phyloP scores from a whole-genome alignment of 2,113 vertebrate genomes.

The Axis porcinus region DNA sequence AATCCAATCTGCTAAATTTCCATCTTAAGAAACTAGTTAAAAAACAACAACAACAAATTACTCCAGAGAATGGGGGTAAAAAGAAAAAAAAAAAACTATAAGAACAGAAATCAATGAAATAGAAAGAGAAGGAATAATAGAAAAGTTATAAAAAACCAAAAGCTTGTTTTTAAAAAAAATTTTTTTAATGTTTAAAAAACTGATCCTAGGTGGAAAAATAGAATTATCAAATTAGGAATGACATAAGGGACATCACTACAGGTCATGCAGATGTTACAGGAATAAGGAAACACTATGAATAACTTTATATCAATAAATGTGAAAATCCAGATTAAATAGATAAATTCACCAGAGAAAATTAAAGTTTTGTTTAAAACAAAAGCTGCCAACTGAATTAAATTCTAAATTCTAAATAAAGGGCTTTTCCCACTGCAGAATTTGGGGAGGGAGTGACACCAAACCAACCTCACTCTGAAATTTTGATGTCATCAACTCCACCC shows the following conservation, averaged over 20 bases:
- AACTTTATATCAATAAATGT: not conserved
- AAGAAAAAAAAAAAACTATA: not conserved
- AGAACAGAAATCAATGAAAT: not conserved
- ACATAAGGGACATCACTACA: not conserved
- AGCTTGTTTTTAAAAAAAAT: not conserved
- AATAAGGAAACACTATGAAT: not conserved
- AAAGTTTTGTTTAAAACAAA: not conserved
- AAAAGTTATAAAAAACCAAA: not conserved
- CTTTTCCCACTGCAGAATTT: not conserved
- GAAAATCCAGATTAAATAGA: not conserved
- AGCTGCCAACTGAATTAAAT: not conserved
- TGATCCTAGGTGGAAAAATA: not conserved
- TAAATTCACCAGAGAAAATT: not conserved
- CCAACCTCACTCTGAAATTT: not conserved
- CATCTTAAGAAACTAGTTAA: not conserved
- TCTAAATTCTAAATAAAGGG: not conserved
- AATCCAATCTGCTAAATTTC: not conserved
- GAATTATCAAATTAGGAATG: not conserved
- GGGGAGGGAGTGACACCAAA: not conserved
- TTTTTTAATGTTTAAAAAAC: not conserved
- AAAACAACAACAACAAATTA: not conserved
- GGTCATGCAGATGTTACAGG: not conserved
- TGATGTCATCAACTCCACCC: rapidly evolving
- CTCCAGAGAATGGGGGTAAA: not conserved
- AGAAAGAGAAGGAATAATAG: not conserved